phyloP scores from a whole-genome alignment of 2,113 vertebrate species.

The Halichoerus grypus region DNA sequence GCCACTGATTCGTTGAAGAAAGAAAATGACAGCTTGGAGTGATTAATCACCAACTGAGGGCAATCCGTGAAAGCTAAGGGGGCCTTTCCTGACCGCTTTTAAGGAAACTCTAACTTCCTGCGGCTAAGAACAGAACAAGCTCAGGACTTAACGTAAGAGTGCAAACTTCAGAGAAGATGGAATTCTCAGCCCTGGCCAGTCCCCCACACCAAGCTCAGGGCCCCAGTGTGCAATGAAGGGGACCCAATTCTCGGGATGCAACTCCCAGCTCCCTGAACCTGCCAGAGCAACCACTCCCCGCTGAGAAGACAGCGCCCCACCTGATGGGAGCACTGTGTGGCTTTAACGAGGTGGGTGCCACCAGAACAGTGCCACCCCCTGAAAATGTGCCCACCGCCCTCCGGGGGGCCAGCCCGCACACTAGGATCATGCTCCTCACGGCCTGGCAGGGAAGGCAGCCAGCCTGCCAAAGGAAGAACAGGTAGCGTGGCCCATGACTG shows the following conservation, averaged over 20 bases:
- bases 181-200: not conserved
- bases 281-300: not conserved
- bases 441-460: not conserved
- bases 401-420: not conserved
- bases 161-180: not conserved
- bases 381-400: not conserved
- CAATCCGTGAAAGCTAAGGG: not conserved
- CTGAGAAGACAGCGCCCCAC: not conserved
- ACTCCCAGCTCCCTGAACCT: not conserved
- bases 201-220: not conserved
- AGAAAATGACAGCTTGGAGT: too few relatives aligned
- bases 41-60: not conserved
- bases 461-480: not conserved
- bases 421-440: not conserved
- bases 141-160: not conserved
- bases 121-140: not conserved
- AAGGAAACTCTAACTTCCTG: not conserved
- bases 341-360: not conserved
- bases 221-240: not conserved
- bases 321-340: fast-evolving
- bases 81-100: not conserved
- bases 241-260: not conserved
- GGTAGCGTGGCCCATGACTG: not conserved
- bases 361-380: too few relatives aligned
- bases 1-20: not conserved